Percentiles rank a stretch among this genome's conserved stretches.
Evolutionary conservation across 1,140 invertebrate species (phyloP).

Genomic region (Venturia canescens): DNA sequence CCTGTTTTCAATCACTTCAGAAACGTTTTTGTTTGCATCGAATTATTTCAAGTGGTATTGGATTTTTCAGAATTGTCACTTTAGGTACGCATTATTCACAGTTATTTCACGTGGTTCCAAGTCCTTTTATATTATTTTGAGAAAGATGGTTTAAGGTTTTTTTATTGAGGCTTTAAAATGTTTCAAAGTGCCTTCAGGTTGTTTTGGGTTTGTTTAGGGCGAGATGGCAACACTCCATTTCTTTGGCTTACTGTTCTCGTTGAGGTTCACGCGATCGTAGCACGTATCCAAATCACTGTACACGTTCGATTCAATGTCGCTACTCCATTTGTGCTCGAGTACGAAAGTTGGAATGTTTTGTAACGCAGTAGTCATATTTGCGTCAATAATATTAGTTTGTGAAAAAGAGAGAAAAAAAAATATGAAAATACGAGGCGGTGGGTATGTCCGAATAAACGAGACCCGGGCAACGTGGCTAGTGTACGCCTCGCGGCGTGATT

Average conservation of each 20-base stretch:
- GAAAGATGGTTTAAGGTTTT: no score
- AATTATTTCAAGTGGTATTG: no score
- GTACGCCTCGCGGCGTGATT: constrained; percentile 34
- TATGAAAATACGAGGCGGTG: constrained; percentile 34
- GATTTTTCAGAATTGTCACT: no score
- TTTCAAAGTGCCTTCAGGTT: no score
- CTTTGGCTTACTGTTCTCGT: constrained; percentile 58
- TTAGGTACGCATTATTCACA: no score
- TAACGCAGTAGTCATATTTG: constrained; percentile 66
- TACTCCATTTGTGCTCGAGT: constrained; percentile 73
- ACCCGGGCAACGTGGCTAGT: constrained; percentile 37
- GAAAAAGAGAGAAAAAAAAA: constrained; percentile 56
- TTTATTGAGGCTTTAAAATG: no score
- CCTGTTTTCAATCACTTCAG: no score
- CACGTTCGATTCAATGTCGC: constrained; percentile 68
- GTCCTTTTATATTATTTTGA: no score
- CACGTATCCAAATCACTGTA: constrained; percentile 60
- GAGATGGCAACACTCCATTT: no score
- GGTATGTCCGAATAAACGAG: constrained; percentile 1
- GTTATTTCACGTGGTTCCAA: no score
- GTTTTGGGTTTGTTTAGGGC: no score
- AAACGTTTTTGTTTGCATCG: no score
- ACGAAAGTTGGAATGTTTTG: constrained; percentile 73
- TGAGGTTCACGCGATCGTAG: constrained; percentile 52
- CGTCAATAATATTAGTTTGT: constrained; percentile 53